Percentiles rank a stretch among this genome's conserved stretches.
Conservation (phyloP, 2,888 invertebrate species). For the Stenotaenia linearis region DNA sequence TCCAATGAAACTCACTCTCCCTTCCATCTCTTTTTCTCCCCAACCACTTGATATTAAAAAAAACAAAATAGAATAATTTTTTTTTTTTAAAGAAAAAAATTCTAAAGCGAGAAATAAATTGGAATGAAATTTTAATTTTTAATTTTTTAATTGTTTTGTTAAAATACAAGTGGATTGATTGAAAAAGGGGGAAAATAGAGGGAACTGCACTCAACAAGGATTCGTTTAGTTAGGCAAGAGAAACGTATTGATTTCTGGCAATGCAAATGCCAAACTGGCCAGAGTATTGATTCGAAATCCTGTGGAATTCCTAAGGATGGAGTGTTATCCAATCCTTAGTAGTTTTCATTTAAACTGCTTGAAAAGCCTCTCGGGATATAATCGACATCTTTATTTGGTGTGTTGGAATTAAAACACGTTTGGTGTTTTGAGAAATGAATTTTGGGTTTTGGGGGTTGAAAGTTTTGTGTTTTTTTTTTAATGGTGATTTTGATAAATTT, state of each 20-base stretch:
- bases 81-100: neutral
- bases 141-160: neutral
- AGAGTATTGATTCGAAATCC: neutral
- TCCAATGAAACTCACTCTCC: neutral
- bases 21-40: neutral
- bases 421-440: neutral
- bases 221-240: neutral
- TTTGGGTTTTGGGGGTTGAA: no score
- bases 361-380: neutral
- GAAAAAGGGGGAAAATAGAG: neutral
- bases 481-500: neutral
- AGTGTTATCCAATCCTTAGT: neutral
- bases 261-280: slow-evolving; percentile 9
- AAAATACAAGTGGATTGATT: neutral
- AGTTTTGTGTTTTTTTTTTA: no score
- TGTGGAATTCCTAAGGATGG: neutral
- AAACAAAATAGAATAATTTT: neutral
- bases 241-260: slow-evolving; percentile 9
- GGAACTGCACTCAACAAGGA: neutral
- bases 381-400: slow-evolving; percentile 34
- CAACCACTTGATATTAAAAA: neutral
- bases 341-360: neutral
- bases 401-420: neutral
- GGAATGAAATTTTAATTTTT: neutral
- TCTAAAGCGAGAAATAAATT: no score